Conservation (phyloP, 2,797 vertebrate genomes). For the Bradypus variegatus region DNA sequence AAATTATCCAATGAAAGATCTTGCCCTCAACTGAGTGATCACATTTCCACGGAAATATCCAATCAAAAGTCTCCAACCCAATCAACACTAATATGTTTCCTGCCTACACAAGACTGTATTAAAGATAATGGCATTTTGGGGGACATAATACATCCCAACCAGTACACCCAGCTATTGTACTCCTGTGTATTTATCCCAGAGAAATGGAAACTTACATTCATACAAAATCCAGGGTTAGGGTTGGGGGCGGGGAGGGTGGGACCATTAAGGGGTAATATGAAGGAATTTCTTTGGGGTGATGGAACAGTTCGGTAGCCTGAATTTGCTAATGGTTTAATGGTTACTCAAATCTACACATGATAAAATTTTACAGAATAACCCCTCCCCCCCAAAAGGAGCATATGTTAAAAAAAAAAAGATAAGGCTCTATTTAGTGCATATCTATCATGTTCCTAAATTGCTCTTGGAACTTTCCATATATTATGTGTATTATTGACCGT, state of each 20-base stretch:
- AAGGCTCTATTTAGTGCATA: neutral
- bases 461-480: neutral
- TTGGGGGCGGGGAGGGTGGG: neutral
- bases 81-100: too few relatives aligned
- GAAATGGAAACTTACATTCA: neutral
- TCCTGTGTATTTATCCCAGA: neutral
- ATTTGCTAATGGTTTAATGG: neutral
- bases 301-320: neutral
- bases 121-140: too few relatives aligned
- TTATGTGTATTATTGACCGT: neutral
- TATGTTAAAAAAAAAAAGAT: neutral
- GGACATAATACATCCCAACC: too few relatives aligned
- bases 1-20: too few relatives aligned
- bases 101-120: too few relatives aligned
- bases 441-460: neutral
- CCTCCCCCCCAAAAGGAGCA: neutral
- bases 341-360: neutral
- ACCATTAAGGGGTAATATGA: neutral
- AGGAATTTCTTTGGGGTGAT: neutral
- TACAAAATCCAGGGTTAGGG: neutral
- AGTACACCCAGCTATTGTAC: too few relatives aligned
- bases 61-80: too few relatives aligned
- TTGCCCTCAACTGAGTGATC: too few relatives aligned
- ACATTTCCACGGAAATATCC: too few relatives aligned
- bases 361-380: neutral